Percentiles rank a stretch among this genome's conserved stretches.
Conservation (phyloP, 2,888 invertebrate genomes). For the Dinocampus coccinellae region DNA sequence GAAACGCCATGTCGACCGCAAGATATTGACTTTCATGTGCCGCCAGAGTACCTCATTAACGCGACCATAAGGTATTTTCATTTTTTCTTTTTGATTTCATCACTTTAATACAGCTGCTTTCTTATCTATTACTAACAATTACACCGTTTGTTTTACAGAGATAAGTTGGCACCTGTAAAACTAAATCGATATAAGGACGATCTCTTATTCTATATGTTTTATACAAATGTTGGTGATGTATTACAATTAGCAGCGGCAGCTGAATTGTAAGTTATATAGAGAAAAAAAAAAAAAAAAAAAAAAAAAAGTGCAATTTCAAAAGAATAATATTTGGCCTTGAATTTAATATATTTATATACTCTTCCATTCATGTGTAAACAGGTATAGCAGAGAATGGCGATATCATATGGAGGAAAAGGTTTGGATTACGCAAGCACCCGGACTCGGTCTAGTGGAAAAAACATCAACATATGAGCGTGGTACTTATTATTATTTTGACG, state of each 20-base stretch:
- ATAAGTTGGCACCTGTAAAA: constrained; percentile 95
- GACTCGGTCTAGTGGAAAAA: constrained; percentile 94
- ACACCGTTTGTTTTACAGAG: constrained; percentile 72
- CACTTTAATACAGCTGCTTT: not conserved
- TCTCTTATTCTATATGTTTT: constrained; percentile 98
- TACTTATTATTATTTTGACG: constrained; percentile 99
- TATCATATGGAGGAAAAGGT: constrained; percentile 99
- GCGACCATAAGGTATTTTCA: constrained; percentile 81
- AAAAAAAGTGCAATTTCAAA: too few species aligned
- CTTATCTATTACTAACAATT: not conserved
- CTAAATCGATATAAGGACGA: constrained; percentile 98
- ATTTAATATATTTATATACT: not conserved
- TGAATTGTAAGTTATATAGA: constrained; percentile 85
- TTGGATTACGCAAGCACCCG: constrained; percentile 98
- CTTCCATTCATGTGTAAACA: constrained; percentile 62
- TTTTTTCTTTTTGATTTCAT: constrained; percentile 22
- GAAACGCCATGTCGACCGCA: constrained; percentile 98
- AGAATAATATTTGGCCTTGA: not conserved
- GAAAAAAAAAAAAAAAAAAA: not conserved
- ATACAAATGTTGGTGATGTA: constrained; percentile 98
- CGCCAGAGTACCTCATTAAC: constrained; percentile 98
- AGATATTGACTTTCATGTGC: constrained; percentile 98
- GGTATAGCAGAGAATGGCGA: constrained; percentile 98
- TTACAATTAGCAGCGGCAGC: constrained; percentile 97
- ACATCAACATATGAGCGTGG: constrained; percentile 97